Percentiles rank a stretch among this genome's conserved stretches.
phyloP scores from a whole-genome alignment of 2,113 vertebrate genomes.

The Hemichromis elongatus region DNA sequence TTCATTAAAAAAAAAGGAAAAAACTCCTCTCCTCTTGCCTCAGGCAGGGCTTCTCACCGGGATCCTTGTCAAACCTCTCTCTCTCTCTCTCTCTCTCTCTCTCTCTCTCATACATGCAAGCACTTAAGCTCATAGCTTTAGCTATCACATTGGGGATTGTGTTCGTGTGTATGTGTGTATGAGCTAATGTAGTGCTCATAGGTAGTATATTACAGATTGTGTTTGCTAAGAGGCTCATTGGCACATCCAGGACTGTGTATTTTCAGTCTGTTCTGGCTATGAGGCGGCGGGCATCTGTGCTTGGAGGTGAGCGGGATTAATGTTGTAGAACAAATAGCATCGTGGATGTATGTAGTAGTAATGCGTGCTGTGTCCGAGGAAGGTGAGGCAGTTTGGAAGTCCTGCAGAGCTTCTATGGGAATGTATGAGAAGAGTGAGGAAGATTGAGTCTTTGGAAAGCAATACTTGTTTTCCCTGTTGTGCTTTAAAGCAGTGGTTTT shows the following conservation, averaged over 20 bases:
- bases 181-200: not conserved
- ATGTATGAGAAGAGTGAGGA: not conserved
- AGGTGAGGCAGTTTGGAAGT: not conserved
- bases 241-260: not conserved
- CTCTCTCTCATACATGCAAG: not conserved
- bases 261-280: not conserved
- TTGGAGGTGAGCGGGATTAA: not conserved
- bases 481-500: not conserved
- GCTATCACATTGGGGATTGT: not conserved
- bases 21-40: not conserved
- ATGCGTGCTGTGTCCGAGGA: not conserved
- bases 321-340: not conserved
- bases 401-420: not conserved
- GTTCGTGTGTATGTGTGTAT: not conserved
- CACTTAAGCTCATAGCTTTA: not conserved
- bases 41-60: not conserved
- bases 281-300: not conserved
- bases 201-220: not conserved
- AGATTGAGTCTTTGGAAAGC: not conserved
- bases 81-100: not conserved
- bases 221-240: conserved; percentile 23
- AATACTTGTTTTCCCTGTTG: not conserved
- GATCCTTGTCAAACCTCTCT: conserved; percentile 10
- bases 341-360: not conserved
- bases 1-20: not conserved